Evolutionary conservation across 2,113 vertebrate species (phyloP), one percentile per base, ranked within the genome.

Genomic region (Trematocara variabile): DNA sequence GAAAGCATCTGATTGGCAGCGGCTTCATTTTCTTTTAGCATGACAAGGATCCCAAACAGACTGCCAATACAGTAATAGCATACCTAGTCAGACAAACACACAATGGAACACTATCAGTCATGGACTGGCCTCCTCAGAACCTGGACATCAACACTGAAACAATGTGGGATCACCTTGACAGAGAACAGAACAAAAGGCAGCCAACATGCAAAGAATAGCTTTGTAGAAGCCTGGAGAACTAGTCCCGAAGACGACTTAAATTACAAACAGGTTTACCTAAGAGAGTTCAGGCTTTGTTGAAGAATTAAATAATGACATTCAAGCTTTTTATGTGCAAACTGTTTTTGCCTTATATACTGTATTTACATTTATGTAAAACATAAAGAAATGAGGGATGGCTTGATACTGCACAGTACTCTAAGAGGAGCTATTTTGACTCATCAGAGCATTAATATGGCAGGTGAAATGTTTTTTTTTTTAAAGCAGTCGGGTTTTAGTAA

Each of bases 11-110:
- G 34, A 41, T 68, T 68, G 63, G 63, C 34, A 68, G n/a, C 3
- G 1, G 34, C n/a, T 41, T 68, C 1, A 0, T 68, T 41, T 1
- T 56, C 10, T 58, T 41, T 1, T 1, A 68, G 11, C n/a, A 68
- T 68, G 34, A 68, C 34, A 68, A 5, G 11, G 34, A 68, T 41
- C 0, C 34, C 34, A 68, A 68, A 68, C 34, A 68, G n/a, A 68
- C 34, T 41, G 63, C 11, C 34, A 68, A 41, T 41, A 20, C n/a
- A 39, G 34, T 68, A 39, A 39, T 20, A 65, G 34, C 34, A 39
- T 65, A 65, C 33, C 60, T 65, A 39, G 60, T 20, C n/a, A 65
- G 34, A 68, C 34, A 68, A 68, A 68, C 60, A 22, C 60, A 68
- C 18, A 22, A 8, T 65, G 60, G 60, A 65, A 20, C 33, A 39